Base-by-base conservation (phyloP, 2,888 invertebrate species). In the Blomia tropicalis region DNA sequence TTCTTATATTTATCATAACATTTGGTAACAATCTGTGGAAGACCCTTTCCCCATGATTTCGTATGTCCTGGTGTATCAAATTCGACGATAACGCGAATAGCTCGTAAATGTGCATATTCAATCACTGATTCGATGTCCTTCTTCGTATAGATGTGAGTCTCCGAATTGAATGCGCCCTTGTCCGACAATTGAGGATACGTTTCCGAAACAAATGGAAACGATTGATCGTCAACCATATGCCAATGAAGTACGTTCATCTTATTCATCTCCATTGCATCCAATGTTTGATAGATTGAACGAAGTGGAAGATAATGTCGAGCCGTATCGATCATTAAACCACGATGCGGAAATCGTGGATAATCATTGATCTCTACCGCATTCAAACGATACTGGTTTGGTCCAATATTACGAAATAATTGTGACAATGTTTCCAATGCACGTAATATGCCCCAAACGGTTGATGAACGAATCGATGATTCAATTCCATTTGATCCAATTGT, bases 241-340 rank as follows among this genome's bases (percentile, higher is more conserved):
- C 92, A 93, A 71, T 95, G 93, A 76, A 95, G 85, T 0, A 87
- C 85, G 72, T 93, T 95, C 69, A 93, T 72, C 73, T 93, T 95
- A 30, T 86, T 85, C 71, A 83, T 81, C 0, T 85, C 83, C 90
- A 93, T 92, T 0, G 81, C 90, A 70, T 90, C 89, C 70, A 95
- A 78, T 7, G 87, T 72, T 65, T 73, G 70, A 31, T 73, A 70
- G 53, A 79, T 69, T 17, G 72, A 17, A 72, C 80, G 71, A 11
- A 87, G 78, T 7, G 81, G 79, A 69, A 86, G 79, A 72, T 81
- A 96, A 73, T 93, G 93, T 43, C 96, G 80, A 0, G 91, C 80
- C 0, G 93, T 91, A 72, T 96, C 96, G 60, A 96, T 73, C 51
- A 89, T 77, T 5, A 95, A 73, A 0, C 93, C 95, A 70, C 96